phyloP scores from a whole-genome alignment of 2,797 vertebrate species.

The Sebastes iracundus region DNA sequence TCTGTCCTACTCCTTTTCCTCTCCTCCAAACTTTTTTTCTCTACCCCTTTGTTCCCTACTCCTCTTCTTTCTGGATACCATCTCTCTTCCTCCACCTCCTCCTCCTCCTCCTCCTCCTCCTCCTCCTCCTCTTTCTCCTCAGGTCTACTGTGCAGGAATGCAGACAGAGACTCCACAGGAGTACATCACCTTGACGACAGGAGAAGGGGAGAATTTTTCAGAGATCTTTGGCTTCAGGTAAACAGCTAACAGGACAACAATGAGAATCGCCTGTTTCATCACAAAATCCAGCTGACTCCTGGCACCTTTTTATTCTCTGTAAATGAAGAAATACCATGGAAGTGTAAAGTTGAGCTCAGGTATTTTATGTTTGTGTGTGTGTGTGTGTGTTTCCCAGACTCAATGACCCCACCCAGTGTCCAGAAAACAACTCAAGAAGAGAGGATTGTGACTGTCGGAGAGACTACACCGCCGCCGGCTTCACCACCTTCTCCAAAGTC shows the following conservation, averaged over 20 bases:
- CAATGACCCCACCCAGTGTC: constrained; percentile 94
- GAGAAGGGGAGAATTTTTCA: constrained; percentile 94
- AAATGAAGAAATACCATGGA: constrained; percentile 46
- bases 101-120: not conserved
- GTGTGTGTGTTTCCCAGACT: constrained; percentile 80
- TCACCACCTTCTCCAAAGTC: constrained; percentile 94
- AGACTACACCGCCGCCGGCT: constrained; percentile 91
- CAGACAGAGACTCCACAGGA: constrained; percentile 91
- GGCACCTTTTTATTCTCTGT: not conserved
- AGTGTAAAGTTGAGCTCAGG: constrained; percentile 35
- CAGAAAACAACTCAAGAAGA: constrained; percentile 89
- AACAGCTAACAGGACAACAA: constrained; percentile 42
- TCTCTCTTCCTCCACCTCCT: constrained; percentile 12
- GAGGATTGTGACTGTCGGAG: constrained; percentile 93
- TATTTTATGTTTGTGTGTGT: not conserved
- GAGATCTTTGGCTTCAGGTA: constrained; percentile 98
- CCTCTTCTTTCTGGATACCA: not conserved
- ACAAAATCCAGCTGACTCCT: constrained; percentile 20
- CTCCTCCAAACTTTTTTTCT: not conserved
- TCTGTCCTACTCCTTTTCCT: not conserved
- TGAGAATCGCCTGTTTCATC: constrained; percentile 29
- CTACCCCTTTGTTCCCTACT: not conserved
- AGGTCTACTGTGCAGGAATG: constrained; percentile 96
- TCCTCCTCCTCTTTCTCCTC: constrained; percentile 32
- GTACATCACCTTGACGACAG: constrained; percentile 89